phyloP scores from a whole-genome alignment of 2,113 vertebrate genomes.

The Eurystomus gularis region DNA sequence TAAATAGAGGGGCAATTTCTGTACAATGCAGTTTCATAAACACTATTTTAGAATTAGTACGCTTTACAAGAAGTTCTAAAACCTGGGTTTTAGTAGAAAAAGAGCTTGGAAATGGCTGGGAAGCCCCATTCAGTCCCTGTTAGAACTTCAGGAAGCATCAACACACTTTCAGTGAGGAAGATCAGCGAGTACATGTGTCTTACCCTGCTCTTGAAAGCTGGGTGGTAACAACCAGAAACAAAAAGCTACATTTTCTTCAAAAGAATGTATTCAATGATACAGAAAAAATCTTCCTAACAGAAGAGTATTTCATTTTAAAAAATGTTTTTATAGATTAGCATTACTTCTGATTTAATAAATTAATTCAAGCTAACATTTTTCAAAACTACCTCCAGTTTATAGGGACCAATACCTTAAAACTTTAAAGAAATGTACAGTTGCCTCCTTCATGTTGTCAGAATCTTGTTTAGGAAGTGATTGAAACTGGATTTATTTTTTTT shows the following conservation, averaged over 20 bases:
- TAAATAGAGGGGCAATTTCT: not conserved
- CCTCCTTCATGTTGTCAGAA: not conserved
- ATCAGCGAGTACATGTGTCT: not conserved
- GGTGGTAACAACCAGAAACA: not conserved
- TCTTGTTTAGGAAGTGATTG: not conserved
- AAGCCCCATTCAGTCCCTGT: not conserved
- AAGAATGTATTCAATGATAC: not conserved
- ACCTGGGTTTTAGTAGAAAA: not conserved
- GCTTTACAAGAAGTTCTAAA: not conserved
- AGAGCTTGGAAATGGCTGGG: not conserved
- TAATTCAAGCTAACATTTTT: constrained; percentile 43
- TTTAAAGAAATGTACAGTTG: constrained; percentile 25
- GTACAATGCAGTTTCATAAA: not conserved
- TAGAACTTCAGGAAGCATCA: not conserved
- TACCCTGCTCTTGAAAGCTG: not conserved
- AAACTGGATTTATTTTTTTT: not conserved
- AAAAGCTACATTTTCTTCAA: not conserved
- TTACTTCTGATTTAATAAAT: constrained; percentile 19
- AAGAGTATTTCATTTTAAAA: not conserved
- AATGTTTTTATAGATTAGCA: not conserved
- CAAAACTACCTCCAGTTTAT: constrained; percentile 60
- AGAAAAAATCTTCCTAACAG: constrained; percentile 6
- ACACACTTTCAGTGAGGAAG: not conserved
- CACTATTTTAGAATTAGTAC: not conserved
- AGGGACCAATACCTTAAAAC: constrained; percentile 48